Base-by-base conservation (phyloP, 2,797 vertebrate genomes). In the Luscinia luscinia region DNA sequence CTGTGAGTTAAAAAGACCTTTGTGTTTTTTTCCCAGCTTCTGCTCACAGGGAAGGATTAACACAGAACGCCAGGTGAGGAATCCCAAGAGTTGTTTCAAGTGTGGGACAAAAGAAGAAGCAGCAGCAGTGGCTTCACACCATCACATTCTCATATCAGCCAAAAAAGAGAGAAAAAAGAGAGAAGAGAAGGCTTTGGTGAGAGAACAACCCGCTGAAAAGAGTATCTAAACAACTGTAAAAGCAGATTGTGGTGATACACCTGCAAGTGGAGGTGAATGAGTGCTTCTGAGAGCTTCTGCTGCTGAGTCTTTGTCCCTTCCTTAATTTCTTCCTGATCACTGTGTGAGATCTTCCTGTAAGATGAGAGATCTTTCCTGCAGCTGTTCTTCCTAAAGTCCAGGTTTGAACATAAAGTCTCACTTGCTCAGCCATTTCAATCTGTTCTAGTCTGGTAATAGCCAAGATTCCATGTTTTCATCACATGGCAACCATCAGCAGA, bases 1-100 rank as follows among this genome's bases (percentile, higher is more conserved):
- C 14, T 79, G 86, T 86, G 73, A 72, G 46, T 78, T 41, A 90
- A 78, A 70, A 41, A 32, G n/a, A 18, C 4, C 6, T 84, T 82
- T 77, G 12, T 38, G 12, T 5, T 76, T 96, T 78, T 95, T 67
- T 80, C 96, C 24, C 93, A 98, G 98, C 94, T 89, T 95, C 96
- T 83, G 64, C 78, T 91, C 45, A 0, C 78, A 91, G 87, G 94
- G 92, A 97, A 93, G 92, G 93, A 96, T 94, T 94, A 90, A 77
- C 66, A 66, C 28, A 66, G 54, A 82, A 41, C 55, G 73, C 46
- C 4, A 43, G 91, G 75, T 93, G 94, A 97, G 85, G 89, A 94
- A 81, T 77, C 34, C 45, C 16, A 3, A 21, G 43, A 62, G 9
- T 70, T 52, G 43, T 94, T 79, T 92, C 49, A 86, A 57, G 68